Percentiles rank a stretch among this genome's conserved stretches.
These are phyloP conservation scores for Lethenteron reissneri DNA, from an alignment of 2,113 vertebrate genomes.

Conservation along the genomic window DNA sequence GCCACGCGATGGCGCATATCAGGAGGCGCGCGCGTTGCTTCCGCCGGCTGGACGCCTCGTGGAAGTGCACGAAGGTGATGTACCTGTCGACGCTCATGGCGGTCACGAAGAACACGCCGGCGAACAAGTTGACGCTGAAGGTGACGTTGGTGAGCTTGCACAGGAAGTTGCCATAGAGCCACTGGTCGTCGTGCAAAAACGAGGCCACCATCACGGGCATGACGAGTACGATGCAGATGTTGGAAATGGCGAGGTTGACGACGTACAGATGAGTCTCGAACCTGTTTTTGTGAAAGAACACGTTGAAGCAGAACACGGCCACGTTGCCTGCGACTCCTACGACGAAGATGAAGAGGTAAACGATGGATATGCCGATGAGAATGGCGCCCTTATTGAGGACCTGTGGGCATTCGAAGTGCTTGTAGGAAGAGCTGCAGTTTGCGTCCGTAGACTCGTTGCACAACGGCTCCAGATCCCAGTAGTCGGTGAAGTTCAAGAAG, in stretches of 20 bases:
- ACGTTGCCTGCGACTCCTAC: conserved; percentile 59
- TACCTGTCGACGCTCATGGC: conserved; percentile 90
- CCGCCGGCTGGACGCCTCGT: conserved; percentile 17
- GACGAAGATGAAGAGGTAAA: conserved; percentile 73
- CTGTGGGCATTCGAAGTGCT: too few species aligned
- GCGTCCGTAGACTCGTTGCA: too few species aligned
- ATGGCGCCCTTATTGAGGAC: conserved; percentile 15
- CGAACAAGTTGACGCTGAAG: conserved; percentile 62
- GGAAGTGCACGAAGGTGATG: conserved; percentile 30
- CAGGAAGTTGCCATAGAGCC: conserved; percentile 47
- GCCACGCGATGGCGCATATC: conserved; percentile 50
- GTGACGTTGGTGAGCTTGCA: conserved; percentile 63
- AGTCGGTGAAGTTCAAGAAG: too few species aligned
- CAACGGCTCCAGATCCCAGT: too few species aligned
- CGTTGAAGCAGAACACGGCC: conserved; percentile 70
- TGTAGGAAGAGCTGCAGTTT: too few species aligned
- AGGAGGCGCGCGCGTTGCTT: conserved; percentile 32
- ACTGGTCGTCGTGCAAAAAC: conserved; percentile 40
- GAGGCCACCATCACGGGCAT: conserved; percentile 57
- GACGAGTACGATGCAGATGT: conserved; percentile 54
- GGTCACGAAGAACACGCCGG: conserved; percentile 69
- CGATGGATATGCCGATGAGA: conserved; percentile 46
- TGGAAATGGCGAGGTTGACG: conserved; percentile 56
- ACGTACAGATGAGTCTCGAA: conserved; percentile 80
- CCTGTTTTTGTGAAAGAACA: conserved; percentile 45